phyloP scores from a whole-genome alignment of 2,888 invertebrate genomes.

The Tetheella fluctuosa region DNA sequence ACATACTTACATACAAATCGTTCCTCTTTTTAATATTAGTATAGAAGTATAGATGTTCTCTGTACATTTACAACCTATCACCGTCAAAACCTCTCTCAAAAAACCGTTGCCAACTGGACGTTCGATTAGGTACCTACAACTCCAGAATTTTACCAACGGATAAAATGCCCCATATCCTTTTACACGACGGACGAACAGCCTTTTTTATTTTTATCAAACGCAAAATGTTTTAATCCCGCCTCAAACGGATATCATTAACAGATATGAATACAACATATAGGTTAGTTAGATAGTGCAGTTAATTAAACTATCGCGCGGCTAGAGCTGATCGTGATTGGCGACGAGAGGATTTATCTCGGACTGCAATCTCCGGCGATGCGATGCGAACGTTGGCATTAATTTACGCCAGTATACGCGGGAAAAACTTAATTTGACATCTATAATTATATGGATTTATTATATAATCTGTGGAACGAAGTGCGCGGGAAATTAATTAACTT shows the following conservation, averaged over 20 bases:
- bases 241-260: constrained; percentile 14
- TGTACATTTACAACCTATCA: too few species aligned
- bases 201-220: background rate
- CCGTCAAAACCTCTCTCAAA: background rate
- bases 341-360: constrained; percentile 37
- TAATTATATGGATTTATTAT: constrained; percentile 11
- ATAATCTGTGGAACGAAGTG: constrained; percentile 10
- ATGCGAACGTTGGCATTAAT: constrained; percentile 34
- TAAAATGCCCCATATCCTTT: background rate
- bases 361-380: constrained; percentile 41
- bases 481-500: background rate
- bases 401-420: constrained; percentile 21
- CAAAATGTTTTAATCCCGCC: constrained; percentile 16
- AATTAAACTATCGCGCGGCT: constrained; percentile 44
- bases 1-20: too few species aligned
- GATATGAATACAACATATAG: constrained; percentile 15
- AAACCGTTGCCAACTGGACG: background rate
- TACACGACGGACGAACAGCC: background rate
- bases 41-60: too few species aligned
- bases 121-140: background rate
- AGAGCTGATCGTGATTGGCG: constrained; percentile 27
- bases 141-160: background rate
- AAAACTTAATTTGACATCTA: constrained; percentile 18
- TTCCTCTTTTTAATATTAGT: too few species aligned
- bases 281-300: constrained; percentile 38